A percentile compares a stretch with the other conserved stretches of the same genome.
Conservation (phyloP, 2,888 invertebrate genomes). For the Scaptomyza reducta region DNA sequence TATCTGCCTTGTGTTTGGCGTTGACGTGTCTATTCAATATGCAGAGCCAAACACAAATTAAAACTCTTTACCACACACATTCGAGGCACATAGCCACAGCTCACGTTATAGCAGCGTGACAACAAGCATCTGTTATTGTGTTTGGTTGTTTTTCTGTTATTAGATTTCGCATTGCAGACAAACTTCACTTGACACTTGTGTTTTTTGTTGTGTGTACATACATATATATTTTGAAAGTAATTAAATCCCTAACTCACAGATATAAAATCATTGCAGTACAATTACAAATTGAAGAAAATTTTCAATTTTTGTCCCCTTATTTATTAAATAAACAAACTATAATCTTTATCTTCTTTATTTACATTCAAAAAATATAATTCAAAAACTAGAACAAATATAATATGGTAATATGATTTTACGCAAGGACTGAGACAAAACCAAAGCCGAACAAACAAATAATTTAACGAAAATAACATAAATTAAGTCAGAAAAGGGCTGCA, state of each 20-base stretch:
- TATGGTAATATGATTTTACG: too few relatives aligned
- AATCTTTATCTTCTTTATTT: too few relatives aligned
- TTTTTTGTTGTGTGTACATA: too few relatives aligned
- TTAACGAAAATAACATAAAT: background rate
- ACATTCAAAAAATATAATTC: too few relatives aligned
- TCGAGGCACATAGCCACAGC: slow-evolving; percentile 2
- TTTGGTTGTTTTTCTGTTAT: slow-evolving; percentile 56
- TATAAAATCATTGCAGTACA: background rate
- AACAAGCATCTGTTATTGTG: slow-evolving; percentile 56
- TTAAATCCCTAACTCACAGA: background rate
- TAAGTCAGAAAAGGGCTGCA: background rate
- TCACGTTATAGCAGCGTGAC: slow-evolving; percentile 32
- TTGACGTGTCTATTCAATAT: slow-evolving; percentile 63
- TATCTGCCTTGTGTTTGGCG: slow-evolving; percentile 11
- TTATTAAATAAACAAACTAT: too few relatives aligned
- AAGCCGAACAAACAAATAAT: background rate
- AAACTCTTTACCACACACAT: slow-evolving; percentile 49
- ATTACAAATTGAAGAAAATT: too few relatives aligned
- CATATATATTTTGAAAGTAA: background rate
- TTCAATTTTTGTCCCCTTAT: too few relatives aligned
- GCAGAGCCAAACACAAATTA: slow-evolving; percentile 71
- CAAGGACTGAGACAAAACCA: too few relatives aligned
- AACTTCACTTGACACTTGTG: slow-evolving; percentile 60
- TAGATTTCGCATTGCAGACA: slow-evolving; percentile 65
- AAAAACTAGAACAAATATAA: too few relatives aligned